Evolutionary conservation across 2,888 invertebrate species (phyloP).

Genomic region (Toxonevra muliebris): DNA sequence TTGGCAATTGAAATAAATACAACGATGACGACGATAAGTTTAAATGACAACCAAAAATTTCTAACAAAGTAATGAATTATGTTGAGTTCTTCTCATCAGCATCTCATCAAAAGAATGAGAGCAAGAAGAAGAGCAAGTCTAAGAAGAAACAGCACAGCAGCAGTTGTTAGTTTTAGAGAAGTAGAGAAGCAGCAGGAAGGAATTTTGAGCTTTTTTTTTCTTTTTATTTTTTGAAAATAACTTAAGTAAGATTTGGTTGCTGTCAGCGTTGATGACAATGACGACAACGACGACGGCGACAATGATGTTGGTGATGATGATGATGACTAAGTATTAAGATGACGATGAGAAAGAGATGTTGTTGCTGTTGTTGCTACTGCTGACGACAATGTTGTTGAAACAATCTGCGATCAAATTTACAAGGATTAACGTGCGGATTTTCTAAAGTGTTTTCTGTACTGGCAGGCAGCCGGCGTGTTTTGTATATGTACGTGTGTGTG

Average conservation of each 20-base stretch:
- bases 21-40: background rate
- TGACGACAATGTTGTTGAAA: conserved; percentile 28
- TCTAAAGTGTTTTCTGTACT: conserved; percentile 25
- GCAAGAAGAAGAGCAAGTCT: background rate
- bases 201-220: background rate
- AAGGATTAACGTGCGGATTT: conserved; percentile 38
- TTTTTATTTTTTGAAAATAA: conserved; percentile 25
- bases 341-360: conserved; percentile 6
- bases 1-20: too few species aligned
- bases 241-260: conserved; percentile 35
- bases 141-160: background rate
- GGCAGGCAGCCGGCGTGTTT: background rate
- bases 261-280: conserved; percentile 28
- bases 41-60: conserved; percentile 34
- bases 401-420: conserved; percentile 37
- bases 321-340: conserved; percentile 1
- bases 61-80: conserved; percentile 40
- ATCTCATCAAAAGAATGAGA: background rate
- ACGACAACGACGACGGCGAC: conserved; percentile 5
- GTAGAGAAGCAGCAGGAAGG: too few species aligned
- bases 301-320: conserved; percentile 6
- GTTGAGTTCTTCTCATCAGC: conserved; percentile 8
- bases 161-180: conserved; percentile 2
- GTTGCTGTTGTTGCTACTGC: conserved; percentile 1
- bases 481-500: conserved; percentile 4